A percentile compares a stretch with the other conserved stretches of the same genome.
Evolutionary conservation across 2,113 vertebrate species (phyloP).

Genomic region (Ardeotis arabs): DNA sequence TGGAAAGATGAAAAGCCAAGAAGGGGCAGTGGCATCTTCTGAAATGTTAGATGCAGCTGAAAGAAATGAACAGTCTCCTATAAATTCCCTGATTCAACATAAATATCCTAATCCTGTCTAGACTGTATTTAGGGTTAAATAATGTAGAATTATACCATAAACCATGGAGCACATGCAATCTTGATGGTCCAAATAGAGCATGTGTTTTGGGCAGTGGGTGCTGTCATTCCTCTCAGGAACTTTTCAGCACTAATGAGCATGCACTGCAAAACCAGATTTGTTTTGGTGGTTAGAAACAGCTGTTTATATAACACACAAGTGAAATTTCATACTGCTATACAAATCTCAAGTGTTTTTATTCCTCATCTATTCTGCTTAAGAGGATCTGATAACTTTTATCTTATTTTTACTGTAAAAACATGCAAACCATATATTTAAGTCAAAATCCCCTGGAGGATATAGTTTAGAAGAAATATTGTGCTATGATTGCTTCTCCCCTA

Average conservation of each 20-base stretch:
- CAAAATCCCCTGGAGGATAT: neutral
- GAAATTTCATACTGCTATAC: neutral
- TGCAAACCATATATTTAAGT: neutral
- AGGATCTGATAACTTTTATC: neutral
- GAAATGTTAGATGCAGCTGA: neutral
- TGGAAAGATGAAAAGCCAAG: neutral
- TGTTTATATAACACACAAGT: neutral
- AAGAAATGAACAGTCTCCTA: neutral
- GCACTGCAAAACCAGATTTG: neutral
- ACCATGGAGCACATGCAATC: neutral
- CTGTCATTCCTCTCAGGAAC: neutral
- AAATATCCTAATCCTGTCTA: neutral
- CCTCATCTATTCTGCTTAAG: neutral
- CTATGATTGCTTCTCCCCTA: neutral
- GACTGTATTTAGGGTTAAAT: neutral
- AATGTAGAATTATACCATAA: neutral
- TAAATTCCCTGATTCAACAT: neutral
- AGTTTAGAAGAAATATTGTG: neutral
- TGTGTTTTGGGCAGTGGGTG: neutral
- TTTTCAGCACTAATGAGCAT: neutral
- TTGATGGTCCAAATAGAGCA: neutral
- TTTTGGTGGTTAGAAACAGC: neutral
- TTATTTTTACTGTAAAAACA: neutral
- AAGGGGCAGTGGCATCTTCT: neutral
- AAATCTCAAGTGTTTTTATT: constrained; percentile 12